Evolutionary conservation across 2,888 invertebrate species (phyloP).

Genomic region (Tridacna crocea): DNA sequence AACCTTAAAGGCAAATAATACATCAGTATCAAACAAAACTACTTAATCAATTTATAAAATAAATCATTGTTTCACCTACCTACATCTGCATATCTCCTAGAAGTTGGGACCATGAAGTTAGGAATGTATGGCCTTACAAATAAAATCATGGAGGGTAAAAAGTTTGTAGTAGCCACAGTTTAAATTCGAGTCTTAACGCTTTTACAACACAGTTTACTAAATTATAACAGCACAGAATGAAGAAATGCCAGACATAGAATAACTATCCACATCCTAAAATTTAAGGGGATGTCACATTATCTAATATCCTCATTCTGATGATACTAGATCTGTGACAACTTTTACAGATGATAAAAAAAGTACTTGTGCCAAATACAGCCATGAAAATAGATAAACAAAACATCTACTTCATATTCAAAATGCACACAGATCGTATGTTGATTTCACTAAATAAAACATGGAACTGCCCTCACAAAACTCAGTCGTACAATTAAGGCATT

Average conservation of each 20-base stretch:
- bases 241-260: conserved; percentile 78
- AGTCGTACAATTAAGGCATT: conserved; percentile 61
- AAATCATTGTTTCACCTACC: conserved; percentile 57
- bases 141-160: conserved; percentile 59
- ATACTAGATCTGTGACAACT: background rate
- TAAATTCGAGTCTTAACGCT: background rate
- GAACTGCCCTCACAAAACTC: conserved; percentile 62
- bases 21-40: background rate
- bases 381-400: conserved; percentile 62
- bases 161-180: conserved; percentile 40
- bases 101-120: conserved; percentile 56
- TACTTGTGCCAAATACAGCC: conserved; percentile 63
- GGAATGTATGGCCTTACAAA: conserved; percentile 66
- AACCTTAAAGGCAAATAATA: background rate
- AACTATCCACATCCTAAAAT: conserved; percentile 9
- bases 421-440: conserved; percentile 61
- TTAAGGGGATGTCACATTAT: conserved; percentile 9
- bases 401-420: conserved; percentile 66
- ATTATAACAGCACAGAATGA: conserved; percentile 75
- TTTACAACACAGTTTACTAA: conserved; percentile 6
- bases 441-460: conserved; percentile 59
- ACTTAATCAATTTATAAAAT: background rate
- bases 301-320: background rate
- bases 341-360: conserved; percentile 20
- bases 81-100: conserved; percentile 54